Evolutionary conservation across 2,113 vertebrate genomes (phyloP).

Genomic region (Phycodurus eques): DNA sequence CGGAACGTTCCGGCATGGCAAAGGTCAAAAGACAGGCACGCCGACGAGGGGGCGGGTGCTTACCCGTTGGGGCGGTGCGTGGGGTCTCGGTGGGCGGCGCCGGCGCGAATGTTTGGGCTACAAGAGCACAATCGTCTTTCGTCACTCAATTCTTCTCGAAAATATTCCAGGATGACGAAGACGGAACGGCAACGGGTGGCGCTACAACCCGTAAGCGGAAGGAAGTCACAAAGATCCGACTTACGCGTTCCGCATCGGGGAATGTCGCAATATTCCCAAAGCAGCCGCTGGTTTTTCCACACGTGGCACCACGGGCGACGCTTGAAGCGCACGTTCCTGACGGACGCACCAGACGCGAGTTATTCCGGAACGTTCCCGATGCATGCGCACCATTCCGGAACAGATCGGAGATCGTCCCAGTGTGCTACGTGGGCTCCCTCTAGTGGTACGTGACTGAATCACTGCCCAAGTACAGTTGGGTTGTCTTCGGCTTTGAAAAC

Average conservation of each 20-base stretch:
- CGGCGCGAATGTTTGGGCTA: neutral
- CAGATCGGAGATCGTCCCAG: no score
- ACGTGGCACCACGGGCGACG: constrained; percentile 65
- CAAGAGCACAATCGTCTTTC: neutral
- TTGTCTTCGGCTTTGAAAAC: no score
- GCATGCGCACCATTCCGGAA: neutral
- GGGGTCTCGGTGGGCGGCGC: neutral
- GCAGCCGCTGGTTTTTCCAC: constrained; percentile 8
- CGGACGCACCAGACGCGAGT: neutral
- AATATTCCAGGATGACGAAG: neutral
- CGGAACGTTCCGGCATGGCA: neutral
- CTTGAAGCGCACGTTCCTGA: constrained; percentile 57
- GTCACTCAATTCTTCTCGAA: neutral
- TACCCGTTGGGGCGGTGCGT: neutral
- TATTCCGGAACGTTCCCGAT: neutral
- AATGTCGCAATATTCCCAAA: constrained; percentile 62
- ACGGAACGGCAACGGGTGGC: neutral
- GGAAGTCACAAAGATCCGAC: neutral
- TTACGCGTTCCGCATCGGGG: constrained; percentile 41
- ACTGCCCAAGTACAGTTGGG: no score
- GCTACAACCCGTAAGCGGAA: neutral
- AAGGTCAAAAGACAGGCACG: neutral
- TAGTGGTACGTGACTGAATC: no score
- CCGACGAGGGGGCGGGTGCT: neutral
- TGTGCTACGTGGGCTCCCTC: no score